Base-by-base conservation (phyloP, 2,113 vertebrate genomes). In the Eurystomus gularis region DNA sequence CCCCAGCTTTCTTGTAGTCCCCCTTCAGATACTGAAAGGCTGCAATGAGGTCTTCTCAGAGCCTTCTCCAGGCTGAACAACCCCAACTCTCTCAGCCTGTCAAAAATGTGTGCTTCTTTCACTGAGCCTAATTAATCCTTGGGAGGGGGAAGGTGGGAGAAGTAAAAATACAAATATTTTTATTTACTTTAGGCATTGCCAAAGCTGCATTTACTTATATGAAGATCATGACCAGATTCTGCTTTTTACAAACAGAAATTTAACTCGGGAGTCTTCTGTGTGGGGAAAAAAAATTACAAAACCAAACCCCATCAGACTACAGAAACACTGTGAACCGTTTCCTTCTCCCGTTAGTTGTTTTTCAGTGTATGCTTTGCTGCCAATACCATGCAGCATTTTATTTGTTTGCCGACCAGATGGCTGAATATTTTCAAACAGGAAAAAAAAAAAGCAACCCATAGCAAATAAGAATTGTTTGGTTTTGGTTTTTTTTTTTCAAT, bases 341-440 rank as follows among this genome's bases (percentile, higher is more conserved):
- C n/a, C 28, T 86, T 90, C 55, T 65, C 58, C 23, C 23, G 55
- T 33, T 73, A 21, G 17, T 10, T 93, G 37, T 54, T 94, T 95
- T 86, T 83, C 60, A 48, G 25, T 65, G 25, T 37, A 33, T 35
- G 21, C 51, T 93, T 90, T 82, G 24, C 77, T 96, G 69, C 80
- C 78, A 96, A 12, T 86, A 84, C 44, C 44, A 68, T 23, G 13
- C 60, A 88, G 75, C 29, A 64, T 82, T 94, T 90, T 73, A 85
- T 82, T 82, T 93, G 82, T 90, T 96, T 92, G 57, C 65, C 90
- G 73, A 92, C 69, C 86, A 96, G 92, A 93, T 84, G 92, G 83
- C 35, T 88, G 88, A 81, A 37, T 94, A 93, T 96, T 95, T 96
- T 90, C 82, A 90, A 95, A 94, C 48, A 76, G 28, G 14, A 40